Base-by-base conservation (phyloP, 2,797 vertebrate species). In the Poeciliopsis gracilis region DNA sequence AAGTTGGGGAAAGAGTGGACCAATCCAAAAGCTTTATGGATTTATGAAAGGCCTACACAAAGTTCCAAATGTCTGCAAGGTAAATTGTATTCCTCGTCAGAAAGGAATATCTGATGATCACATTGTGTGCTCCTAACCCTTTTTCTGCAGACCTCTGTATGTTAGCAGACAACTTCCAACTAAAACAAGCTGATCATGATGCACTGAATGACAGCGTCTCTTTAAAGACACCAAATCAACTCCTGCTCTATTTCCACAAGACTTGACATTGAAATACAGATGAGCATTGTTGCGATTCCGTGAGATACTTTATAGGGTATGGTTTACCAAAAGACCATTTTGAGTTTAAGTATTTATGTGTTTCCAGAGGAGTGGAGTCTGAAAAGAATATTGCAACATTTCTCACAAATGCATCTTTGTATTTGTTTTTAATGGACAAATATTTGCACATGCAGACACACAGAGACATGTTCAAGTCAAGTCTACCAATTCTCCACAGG, bases 401-500 rank as follows among this genome's bases (percentile, higher is more conserved):
- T 23, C 38, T 77, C 20, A 66, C 69, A 77, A 38, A 73, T 41
- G 2, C 67, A 72, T 76, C 33, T 43, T 59, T 61, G n/a, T 49
- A 57, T 69, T 87, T 49, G 30, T 61, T 13, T 18, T 61, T 61
- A 73, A 63, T 38, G 41, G 20, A 75, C 49, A 67, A 47, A 59
- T 72, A 67, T 18, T 45, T 30, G 43, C 55, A 43, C 43, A 78
- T 23, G 53, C 49, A 69, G 36, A 49, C 61, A 53, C 72, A 80
- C 55, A 49, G 33, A 75, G 30, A 53, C 61, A 72, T 46, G 10
- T 33, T 47, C 3, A 55, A 47, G 18, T 61, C 10, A 80, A 28
- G 55, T 82, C 77, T 74, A 86, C 66, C 20, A 76, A 69, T 86
- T 86, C 69, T 79, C 75, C 45, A 57, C 83, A 85, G 85, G 84